Evolutionary conservation across 2,888 invertebrate species (phyloP), one percentile per base, ranked within the genome.

Genomic region (Pachydiplax longipennis): DNA sequence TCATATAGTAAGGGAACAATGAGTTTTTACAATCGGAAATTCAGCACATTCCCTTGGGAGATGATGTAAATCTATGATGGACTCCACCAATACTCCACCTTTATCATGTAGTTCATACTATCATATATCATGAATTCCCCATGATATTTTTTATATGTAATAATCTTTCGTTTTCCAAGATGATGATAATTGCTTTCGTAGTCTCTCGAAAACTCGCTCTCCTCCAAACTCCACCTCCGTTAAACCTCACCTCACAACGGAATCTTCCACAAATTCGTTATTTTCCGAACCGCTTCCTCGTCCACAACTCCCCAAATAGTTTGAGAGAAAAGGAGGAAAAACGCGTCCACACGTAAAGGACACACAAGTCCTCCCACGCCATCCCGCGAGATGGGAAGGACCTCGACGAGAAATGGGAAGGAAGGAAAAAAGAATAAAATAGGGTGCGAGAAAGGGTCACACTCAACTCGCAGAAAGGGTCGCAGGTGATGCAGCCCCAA

Each of bases 401-500:
- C 65, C 58, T 83, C 58, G 31, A 35, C 58, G 35, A 35, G 58
- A n/a, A 61, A 37, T 48, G 8, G 83, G 58, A 58, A 31, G 53
- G 48, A 53, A 83, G 18, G 53, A 83, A 53, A 53, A 58, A 61
- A 61, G 61, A 65, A 37, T 37, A 61, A 87, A 87, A 87, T 87
- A 58, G 87, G 87, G 87, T 87, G 87, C 61, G 87, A 87, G 87
- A 65, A 22, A 87, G 87, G 65, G 87, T 87, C 87, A 87, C 87
- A 87, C 87, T 65, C 87, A 61, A 61, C 87, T 87, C 87, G 37
- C 87, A 87, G 87, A 87, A 87, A 87, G 87, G 87, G 87, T 87
- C 87, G 87, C 87, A 87, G 87, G 87, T 87, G 87, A 87, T 87
- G 87, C 87, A 58, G 87, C 87, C 87, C 61, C 87, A 65, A 87